Conservation (phyloP, 2,797 vertebrate genomes). For the Clamator glandarius region DNA sequence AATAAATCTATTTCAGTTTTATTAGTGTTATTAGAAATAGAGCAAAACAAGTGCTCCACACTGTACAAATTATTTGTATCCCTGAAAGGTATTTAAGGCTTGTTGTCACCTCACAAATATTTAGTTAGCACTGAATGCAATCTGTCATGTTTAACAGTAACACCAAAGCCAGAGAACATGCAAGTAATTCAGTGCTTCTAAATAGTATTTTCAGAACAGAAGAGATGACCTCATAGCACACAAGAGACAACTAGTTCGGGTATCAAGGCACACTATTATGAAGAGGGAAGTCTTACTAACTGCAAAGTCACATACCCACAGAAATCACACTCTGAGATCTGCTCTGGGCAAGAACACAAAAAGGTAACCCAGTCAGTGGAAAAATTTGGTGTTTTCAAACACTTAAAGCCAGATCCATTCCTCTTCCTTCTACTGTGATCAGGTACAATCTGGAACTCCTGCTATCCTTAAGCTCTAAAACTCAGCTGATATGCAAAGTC, state of each 20-base stretch:
- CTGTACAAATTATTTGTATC: neutral
- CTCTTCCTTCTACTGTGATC: neutral
- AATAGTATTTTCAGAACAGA: neutral
- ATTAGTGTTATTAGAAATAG: neutral
- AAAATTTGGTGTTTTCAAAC: neutral
- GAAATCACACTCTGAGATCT: neutral
- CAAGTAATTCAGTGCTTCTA: neutral
- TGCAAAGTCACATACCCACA: neutral
- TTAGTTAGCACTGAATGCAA: neutral
- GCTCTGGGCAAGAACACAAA: neutral
- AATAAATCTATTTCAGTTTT: neutral
- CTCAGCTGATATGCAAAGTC: neutral
- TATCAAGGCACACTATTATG: neutral
- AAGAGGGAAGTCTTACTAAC: neutral
- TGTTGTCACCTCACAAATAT: neutral
- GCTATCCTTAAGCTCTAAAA: neutral
- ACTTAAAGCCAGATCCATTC: neutral
- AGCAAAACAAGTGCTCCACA: neutral
- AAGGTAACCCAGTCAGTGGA: neutral
- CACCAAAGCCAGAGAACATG: neutral
- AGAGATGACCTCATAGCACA: neutral
- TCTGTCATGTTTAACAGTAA: neutral
- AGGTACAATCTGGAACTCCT: neutral
- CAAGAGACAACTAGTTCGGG: neutral
- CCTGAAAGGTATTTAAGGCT: neutral